A percentile compares a stretch with the other conserved stretches of the same genome.
Conservation (phyloP, 2,797 vertebrate genomes). For the Centroberyx gerrardi region DNA sequence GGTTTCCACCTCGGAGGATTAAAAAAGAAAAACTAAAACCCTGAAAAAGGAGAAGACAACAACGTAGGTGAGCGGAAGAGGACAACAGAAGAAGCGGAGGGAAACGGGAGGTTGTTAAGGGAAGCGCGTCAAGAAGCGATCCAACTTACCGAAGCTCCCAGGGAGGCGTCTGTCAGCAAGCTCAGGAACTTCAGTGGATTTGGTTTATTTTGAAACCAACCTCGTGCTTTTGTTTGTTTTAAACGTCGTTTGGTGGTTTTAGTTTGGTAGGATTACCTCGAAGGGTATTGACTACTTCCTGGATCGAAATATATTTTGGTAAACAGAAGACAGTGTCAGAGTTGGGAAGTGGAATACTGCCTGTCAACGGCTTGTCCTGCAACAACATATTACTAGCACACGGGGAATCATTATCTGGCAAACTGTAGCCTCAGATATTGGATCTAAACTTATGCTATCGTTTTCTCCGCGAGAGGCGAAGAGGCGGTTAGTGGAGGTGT, state of each 20-base stretch:
- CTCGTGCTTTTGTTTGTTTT: conserved; percentile 5
- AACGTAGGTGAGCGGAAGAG: conserved; percentile 20
- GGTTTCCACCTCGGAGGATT: conserved; percentile 74
- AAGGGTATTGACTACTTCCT: conserved; percentile 1
- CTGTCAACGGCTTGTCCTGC: conserved; percentile 19
- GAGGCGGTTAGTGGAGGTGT: not conserved
- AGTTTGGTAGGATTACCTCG: conserved; percentile 36
- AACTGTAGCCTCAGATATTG: conserved; percentile 18
- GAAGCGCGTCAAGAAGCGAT: conserved; percentile 43
- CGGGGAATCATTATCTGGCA: conserved; percentile 18
- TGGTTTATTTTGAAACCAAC: conserved; percentile 41
- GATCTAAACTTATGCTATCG: conserved; percentile 40
- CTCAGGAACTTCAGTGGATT: conserved; percentile 71
- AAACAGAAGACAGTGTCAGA: conserved; percentile 26
- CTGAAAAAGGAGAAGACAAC: conserved; percentile 9
- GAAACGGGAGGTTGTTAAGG: conserved; percentile 34
- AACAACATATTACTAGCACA: not conserved
- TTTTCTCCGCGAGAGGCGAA: not conserved
- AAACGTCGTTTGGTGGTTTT: conserved; percentile 16
- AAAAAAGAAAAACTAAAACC: conserved; percentile 21
- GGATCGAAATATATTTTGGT: conserved; percentile 25
- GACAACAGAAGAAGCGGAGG: conserved; percentile 29
- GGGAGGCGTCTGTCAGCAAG: conserved; percentile 54
- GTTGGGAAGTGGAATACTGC: conserved; percentile 35
- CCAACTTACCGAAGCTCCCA: conserved; percentile 38